Evolutionary conservation across 2,888 invertebrate genomes (phyloP).

Genomic region (Cryptosula pallasiana): DNA sequence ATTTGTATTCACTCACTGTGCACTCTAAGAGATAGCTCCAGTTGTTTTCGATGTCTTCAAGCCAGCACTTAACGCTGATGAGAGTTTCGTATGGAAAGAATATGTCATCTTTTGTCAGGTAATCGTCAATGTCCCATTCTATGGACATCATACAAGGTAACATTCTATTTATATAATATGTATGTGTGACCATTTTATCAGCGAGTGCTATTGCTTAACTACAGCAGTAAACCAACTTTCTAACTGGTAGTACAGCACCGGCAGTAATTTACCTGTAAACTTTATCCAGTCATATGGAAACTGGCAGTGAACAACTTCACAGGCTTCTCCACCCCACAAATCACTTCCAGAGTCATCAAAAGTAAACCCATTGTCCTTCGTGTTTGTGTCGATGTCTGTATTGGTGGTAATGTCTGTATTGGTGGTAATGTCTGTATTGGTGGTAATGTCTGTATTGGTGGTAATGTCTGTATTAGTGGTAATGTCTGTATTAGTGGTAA

Average conservation of each 20-base stretch:
- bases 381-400: neutral
- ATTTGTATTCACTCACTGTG: no score
- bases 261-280: neutral
- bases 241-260: no score
- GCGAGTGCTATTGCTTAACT: neutral
- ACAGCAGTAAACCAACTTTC: no score
- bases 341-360: neutral
- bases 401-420: no score
- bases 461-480: no score
- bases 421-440: no score
- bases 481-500: no score
- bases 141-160: neutral
- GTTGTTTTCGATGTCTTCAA: neutral
- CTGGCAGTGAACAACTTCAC: neutral
- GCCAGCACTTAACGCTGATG: neutral
- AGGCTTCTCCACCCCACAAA: neutral
- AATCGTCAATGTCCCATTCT: neutral
- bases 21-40: neutral
- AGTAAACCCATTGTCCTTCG: no score
- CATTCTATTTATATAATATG: neutral
- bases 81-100: neutral
- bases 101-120: neutral
- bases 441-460: no score
- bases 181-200: neutral
- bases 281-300: neutral